Conservation (phyloP, 2,797 vertebrate genomes). For the Cheirogaleus major region DNA sequence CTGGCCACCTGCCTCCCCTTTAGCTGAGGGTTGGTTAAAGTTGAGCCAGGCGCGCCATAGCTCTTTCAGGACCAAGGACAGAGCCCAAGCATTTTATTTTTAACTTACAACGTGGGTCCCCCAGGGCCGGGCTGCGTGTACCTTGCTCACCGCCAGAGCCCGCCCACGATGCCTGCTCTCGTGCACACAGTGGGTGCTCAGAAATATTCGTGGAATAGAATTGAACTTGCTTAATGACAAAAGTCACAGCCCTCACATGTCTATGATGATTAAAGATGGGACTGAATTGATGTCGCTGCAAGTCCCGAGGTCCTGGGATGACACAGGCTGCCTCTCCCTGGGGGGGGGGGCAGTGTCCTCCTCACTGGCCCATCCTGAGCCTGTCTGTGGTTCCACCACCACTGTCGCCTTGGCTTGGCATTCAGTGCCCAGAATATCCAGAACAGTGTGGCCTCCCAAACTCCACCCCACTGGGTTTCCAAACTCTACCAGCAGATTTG, state of each 20-base stretch:
- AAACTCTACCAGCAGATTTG: not conserved
- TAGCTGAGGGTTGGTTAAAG: not conserved
- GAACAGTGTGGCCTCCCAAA: rapidly evolving
- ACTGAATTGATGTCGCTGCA: not conserved
- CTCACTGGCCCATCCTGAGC: rapidly evolving
- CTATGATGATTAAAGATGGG: not conserved
- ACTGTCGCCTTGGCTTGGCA: not conserved
- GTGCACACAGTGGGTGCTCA: not conserved
- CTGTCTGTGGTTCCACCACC: not conserved
- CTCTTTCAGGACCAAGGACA: not conserved
- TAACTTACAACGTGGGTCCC: not conserved
- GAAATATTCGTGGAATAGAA: not conserved
- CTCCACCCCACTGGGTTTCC: not conserved
- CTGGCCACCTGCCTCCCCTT: not conserved
- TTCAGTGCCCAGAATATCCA: not conserved
- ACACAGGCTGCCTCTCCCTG: not conserved
- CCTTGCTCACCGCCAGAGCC: not conserved
- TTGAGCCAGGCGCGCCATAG: rapidly evolving
- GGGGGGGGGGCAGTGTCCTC: rapidly evolving
- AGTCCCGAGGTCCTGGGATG: too few relatives aligned
- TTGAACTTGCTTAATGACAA: not conserved
- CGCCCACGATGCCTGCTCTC: too few relatives aligned
- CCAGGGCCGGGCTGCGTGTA: rapidly evolving
- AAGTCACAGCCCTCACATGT: not conserved
- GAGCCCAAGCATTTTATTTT: not conserved